Conservation (phyloP, 2,113 vertebrate genomes). For the Malurus alboscapulatus region DNA sequence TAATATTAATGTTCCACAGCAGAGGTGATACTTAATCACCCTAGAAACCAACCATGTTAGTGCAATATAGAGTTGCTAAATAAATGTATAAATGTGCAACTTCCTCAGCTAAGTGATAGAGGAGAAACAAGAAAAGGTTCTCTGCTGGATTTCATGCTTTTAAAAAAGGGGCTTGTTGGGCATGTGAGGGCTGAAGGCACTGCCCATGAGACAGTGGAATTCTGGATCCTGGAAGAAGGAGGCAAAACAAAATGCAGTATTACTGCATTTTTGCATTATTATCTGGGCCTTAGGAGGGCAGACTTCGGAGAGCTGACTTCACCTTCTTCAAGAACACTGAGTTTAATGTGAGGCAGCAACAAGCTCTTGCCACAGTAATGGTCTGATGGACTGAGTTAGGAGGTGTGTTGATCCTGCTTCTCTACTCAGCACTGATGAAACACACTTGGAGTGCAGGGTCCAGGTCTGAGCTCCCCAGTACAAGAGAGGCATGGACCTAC, state of each 20-base stretch:
- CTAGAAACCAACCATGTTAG: background rate
- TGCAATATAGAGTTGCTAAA: background rate
- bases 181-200: background rate
- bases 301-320: background rate
- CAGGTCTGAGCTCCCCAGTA: background rate
- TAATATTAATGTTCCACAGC: background rate
- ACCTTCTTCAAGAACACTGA: background rate
- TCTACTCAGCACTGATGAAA: background rate
- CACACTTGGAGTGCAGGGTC: too few species aligned
- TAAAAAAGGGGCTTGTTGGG: background rate
- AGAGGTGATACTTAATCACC: background rate
- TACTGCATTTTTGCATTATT: background rate
- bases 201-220: background rate
- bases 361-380: background rate
- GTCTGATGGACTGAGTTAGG: background rate
- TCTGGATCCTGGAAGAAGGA: background rate
- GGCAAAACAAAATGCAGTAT: background rate
- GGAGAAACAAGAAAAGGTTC: background rate
- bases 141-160: background rate
- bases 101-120: background rate
- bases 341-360: background rate
- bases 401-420: background rate
- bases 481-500: background rate
- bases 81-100: background rate
- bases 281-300: background rate